A percentile compares a stretch with the other conserved stretches of the same genome.
Conservation (phyloP, 2,797 vertebrate genomes). For the Poecilia wingei region DNA sequence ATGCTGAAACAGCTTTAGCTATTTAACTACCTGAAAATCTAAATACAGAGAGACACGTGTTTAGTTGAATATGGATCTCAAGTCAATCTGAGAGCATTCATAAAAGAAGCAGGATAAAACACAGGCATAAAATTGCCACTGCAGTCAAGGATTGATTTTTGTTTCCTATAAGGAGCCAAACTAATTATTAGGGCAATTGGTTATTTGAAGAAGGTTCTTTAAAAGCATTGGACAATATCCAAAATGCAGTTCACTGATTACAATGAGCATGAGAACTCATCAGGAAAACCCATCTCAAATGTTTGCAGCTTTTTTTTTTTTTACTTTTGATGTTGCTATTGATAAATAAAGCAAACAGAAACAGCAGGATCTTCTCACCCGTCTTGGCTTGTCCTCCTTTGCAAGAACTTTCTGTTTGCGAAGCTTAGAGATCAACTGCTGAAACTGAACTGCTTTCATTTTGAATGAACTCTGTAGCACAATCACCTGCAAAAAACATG, state of each 20-base stretch:
- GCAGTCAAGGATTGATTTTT: conserved; percentile 45
- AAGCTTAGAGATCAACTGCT: conserved; percentile 64
- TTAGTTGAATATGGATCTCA: neutral
- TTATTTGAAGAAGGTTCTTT: conserved; percentile 45
- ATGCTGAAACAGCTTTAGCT: neutral
- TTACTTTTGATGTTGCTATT: neutral
- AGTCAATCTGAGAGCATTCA: neutral
- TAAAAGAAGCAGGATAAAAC: neutral
- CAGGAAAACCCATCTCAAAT: neutral
- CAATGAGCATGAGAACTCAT: neutral
- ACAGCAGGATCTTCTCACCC: conserved; percentile 58
- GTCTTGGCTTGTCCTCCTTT: conserved; percentile 54
- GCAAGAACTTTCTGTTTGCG: conserved; percentile 65
- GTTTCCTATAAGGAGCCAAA: conserved; percentile 31
- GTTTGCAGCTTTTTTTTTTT: neutral
- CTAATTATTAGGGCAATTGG: conserved; percentile 46
- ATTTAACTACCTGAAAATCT: neutral
- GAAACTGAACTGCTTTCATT: conserved; percentile 62
- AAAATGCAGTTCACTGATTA: conserved; percentile 16
- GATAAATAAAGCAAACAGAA: neutral
- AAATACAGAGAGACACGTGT: neutral
- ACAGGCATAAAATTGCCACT: conserved; percentile 24
- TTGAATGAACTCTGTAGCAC: neutral
- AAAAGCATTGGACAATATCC: conserved; percentile 21
- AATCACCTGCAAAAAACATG: conserved; percentile 28